phyloP scores from a whole-genome alignment of 2,888 invertebrate species.

The Microctonus aethiopoides region DNA sequence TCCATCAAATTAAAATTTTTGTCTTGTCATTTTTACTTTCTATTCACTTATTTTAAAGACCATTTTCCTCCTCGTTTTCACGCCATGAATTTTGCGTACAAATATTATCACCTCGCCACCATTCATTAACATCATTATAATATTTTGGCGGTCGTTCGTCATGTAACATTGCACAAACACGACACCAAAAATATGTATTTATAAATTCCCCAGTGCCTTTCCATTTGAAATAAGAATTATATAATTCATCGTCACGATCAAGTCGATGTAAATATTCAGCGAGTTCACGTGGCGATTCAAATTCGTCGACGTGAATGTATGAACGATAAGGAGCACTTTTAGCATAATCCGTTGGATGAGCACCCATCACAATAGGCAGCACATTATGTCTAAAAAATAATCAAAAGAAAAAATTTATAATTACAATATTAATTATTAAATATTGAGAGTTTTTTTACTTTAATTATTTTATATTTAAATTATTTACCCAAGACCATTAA shows the following conservation, averaged over 20 bases:
- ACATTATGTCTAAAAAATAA: conserved; percentile 76
- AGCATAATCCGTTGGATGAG: conserved; percentile 90
- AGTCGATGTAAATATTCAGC: conserved; percentile 87
- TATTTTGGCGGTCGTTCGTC: conserved; percentile 72
- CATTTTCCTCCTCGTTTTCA: conserved; percentile 46
- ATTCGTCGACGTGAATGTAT: conserved; percentile 96
- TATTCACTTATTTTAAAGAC: not conserved
- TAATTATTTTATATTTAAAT: not conserved
- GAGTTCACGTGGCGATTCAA: conserved; percentile 85
- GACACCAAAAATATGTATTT: conserved; percentile 95
- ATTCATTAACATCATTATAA: conserved; percentile 88
- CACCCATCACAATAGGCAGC: conserved; percentile 96
- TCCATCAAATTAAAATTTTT: not conserved
- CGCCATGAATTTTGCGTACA: conserved; percentile 83
- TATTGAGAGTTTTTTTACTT: not conserved
- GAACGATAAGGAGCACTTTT: conserved; percentile 89
- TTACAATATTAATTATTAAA: conserved; percentile 78
- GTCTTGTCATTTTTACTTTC: not conserved
- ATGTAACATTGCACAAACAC: conserved; percentile 87
- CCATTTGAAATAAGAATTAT: conserved; percentile 96
- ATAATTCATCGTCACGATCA: conserved; percentile 87
- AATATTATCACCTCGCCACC: conserved; percentile 88
- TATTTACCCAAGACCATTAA: conserved; percentile 88
- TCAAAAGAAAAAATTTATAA: too few species aligned
- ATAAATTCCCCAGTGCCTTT: conserved; percentile 95